These are phyloP conservation scores for Venustaconcha ellipsiformis DNA, from an alignment of 1,140 invertebrate genomes.

Conservation along the genomic window DNA sequence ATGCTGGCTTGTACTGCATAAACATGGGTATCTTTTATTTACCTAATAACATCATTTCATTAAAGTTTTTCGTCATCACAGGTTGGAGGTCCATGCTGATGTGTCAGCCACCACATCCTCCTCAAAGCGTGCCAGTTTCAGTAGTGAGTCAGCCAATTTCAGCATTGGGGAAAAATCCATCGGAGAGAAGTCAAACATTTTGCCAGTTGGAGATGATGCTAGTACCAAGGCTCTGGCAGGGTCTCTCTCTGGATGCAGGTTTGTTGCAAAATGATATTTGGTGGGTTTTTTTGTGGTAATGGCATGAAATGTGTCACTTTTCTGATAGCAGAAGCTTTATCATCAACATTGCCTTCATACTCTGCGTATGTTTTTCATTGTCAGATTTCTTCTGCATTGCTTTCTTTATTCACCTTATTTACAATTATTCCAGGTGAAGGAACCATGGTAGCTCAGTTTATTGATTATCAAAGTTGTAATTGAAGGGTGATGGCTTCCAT, in stretches of 20 bases:
- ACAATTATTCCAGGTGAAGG: too few species aligned
- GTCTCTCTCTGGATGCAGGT: conserved; percentile 80
- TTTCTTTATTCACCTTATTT: too few species aligned
- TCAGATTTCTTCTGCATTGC: neutral
- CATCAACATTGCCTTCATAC: neutral
- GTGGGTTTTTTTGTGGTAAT: neutral
- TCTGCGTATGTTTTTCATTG: neutral
- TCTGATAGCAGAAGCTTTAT: neutral
- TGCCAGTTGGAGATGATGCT: conserved; percentile 74
- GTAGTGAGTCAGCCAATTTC: conserved; percentile 80
- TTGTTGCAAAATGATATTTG: neutral
- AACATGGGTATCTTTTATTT: neutral
- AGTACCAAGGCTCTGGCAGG: conserved; percentile 83
- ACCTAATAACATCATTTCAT: neutral
- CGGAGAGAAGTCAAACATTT: conserved; percentile 78
- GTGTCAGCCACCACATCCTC: conserved; percentile 72
- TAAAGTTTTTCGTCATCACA: conserved; percentile 49
- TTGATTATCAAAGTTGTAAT: too few species aligned
- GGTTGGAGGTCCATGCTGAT: conserved; percentile 83
- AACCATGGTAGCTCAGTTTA: too few species aligned
- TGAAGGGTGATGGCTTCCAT: too few species aligned
- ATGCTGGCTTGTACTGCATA: neutral
- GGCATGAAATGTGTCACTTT: neutral
- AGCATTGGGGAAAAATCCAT: conserved; percentile 73
- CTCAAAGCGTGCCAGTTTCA: conserved; percentile 78